A percentile compares a stretch with the other conserved stretches of the same genome.
phyloP scores from a whole-genome alignment of 2,797 vertebrate species.

The Acridotheres tristis region DNA sequence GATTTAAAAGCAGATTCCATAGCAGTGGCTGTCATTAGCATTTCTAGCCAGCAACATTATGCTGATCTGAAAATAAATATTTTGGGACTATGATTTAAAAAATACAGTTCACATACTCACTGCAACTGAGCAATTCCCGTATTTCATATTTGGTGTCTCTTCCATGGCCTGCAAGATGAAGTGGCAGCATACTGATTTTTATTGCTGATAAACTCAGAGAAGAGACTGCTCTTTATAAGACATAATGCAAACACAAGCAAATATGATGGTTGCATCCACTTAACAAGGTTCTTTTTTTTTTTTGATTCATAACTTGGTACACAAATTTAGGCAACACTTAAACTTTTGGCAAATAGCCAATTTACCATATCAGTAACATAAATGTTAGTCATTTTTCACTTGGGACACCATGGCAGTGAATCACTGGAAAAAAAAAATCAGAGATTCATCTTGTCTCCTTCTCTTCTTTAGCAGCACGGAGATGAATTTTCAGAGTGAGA shows the following conservation, averaged over 20 bases:
- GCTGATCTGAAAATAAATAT: neutral
- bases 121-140: neutral
- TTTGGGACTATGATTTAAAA: neutral
- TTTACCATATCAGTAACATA: neutral
- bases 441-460: neutral
- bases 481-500: neutral
- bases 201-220: conserved; percentile 72
- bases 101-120: neutral
- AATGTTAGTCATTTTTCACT: neutral
- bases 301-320: neutral
- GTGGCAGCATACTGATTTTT: conserved; percentile 21
- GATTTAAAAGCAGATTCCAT: neutral
- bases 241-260: neutral
- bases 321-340: neutral
- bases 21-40: neutral
- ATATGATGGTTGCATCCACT: neutral
- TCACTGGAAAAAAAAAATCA: neutral
- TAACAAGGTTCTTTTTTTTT: neutral
- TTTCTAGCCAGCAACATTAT: neutral
- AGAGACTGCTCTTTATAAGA: neutral
- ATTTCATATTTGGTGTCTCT: neutral
- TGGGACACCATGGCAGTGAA: neutral
- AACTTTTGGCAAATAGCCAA: neutral
- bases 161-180: neutral
- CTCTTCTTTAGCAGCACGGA: neutral